phyloP scores from a whole-genome alignment of 1,140 invertebrate species.

The Campoletis sonorensis region DNA sequence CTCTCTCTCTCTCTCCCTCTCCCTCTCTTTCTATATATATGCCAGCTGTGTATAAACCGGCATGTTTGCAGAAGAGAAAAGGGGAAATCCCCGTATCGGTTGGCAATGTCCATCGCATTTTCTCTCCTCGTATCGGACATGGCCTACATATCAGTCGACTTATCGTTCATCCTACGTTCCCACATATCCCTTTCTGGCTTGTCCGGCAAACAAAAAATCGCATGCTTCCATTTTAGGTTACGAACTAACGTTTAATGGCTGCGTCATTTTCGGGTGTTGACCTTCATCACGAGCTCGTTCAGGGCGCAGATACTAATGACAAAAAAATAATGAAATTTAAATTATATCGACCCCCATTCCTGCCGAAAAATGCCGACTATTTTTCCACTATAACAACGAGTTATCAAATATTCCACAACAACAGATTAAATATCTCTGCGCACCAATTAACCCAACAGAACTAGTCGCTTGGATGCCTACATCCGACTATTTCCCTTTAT shows the following conservation, averaged over 20 bases:
- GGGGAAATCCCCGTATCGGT: not conserved
- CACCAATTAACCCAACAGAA: not conserved
- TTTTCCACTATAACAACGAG: too few relatives aligned
- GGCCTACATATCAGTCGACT: slow-evolving; percentile 16
- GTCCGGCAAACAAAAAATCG: not conserved
- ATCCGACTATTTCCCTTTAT: not conserved
- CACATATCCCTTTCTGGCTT: not conserved
- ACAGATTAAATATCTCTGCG: not conserved
- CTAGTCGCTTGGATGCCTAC: not conserved
- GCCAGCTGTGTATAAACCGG: not conserved
- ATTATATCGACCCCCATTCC: too few relatives aligned
- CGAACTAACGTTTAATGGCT: not conserved
- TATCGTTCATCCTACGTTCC: not conserved
- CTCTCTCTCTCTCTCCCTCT: not conserved
- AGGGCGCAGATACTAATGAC: too few relatives aligned
- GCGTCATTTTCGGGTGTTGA: too few relatives aligned
- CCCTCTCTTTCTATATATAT: not conserved
- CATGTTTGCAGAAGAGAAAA: slow-evolving; percentile 7
- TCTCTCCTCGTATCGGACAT: slow-evolving; percentile 21
- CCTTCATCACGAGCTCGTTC: too few relatives aligned
- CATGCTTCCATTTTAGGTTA: not conserved
- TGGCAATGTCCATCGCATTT: slow-evolving; percentile 33
- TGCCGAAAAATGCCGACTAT: too few relatives aligned
- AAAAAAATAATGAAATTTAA: too few relatives aligned
- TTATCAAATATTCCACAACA: too few relatives aligned